A percentile compares a stretch with the other conserved stretches of the same genome.
Conservation (phyloP, 2,888 invertebrate species). For the Thereva unica region DNA sequence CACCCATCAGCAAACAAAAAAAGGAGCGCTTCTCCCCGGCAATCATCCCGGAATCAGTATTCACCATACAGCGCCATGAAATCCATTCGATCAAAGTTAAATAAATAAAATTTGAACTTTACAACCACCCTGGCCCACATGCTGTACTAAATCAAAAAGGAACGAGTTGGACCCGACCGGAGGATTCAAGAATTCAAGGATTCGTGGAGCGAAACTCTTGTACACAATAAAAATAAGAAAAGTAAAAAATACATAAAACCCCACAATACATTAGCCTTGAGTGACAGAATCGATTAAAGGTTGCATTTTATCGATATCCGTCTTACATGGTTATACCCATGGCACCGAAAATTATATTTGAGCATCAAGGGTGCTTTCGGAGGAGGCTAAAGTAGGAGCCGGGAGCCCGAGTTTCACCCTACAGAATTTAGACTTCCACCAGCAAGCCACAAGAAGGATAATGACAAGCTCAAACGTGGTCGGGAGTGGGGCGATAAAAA, state of each 20-base stretch:
- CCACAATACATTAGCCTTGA: constrained; percentile 40
- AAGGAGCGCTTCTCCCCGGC: too few species aligned
- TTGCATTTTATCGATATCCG: constrained; percentile 39
- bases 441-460: constrained; percentile 26
- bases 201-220: not conserved
- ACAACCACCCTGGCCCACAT: constrained; percentile 6
- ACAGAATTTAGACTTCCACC: not conserved
- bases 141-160: constrained; percentile 22
- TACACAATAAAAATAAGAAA: constrained; percentile 17
- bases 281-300: constrained; percentile 41
- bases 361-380: not conserved
- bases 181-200: not conserved
- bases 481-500: constrained; percentile 9
- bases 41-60: constrained; percentile 15
- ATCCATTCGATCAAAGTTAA: constrained; percentile 36
- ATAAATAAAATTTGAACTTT: constrained; percentile 33
- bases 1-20: too few species aligned
- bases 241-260: constrained; percentile 36
- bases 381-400: constrained; percentile 9
- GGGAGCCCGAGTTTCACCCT: not conserved
- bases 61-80: constrained; percentile 13
- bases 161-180: not conserved
- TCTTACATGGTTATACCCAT: constrained; percentile 30
- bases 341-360: constrained; percentile 30
- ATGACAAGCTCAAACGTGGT: constrained; percentile 20